These are phyloP conservation scores for Corvus hawaiiensis DNA, from an alignment of 2,113 vertebrate species.

Conservation along the genomic window DNA sequence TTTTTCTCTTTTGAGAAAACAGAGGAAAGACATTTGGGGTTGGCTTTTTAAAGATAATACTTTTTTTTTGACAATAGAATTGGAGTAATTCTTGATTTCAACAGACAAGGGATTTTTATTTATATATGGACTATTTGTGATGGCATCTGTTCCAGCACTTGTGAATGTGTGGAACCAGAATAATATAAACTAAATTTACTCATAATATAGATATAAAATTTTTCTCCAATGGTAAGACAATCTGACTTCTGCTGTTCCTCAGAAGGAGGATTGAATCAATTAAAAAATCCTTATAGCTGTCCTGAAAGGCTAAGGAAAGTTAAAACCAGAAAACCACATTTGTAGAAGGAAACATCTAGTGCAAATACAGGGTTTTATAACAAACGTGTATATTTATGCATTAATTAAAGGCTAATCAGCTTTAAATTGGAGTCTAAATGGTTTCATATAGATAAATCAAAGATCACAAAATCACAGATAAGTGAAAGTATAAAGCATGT, in stretches of 20 bases:
- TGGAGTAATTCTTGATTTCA: background rate
- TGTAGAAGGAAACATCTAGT: background rate
- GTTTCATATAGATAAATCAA: background rate
- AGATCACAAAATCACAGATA: background rate
- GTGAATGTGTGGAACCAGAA: background rate
- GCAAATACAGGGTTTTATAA: background rate
- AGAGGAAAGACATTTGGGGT: fast-evolving
- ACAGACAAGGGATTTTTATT: background rate
- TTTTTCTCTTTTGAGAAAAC: background rate
- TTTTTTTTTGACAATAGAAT: background rate
- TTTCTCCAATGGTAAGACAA: background rate
- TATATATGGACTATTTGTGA: background rate
- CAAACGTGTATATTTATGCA: background rate
- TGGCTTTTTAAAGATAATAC: background rate
- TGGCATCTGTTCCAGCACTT: background rate
- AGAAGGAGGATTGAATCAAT: background rate
- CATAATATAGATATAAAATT: background rate
- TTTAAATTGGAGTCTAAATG: background rate
- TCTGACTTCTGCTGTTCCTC: background rate
- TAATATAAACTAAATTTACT: background rate
- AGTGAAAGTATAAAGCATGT: background rate
- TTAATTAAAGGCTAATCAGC: background rate
- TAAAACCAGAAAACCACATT: background rate
- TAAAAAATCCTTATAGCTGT: background rate
- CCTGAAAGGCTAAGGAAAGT: background rate